A percentile compares a stretch with the other conserved stretches of the same genome.
Evolutionary conservation across 2,797 vertebrate genomes (phyloP).

Genomic region (Rhinella marina): DNA sequence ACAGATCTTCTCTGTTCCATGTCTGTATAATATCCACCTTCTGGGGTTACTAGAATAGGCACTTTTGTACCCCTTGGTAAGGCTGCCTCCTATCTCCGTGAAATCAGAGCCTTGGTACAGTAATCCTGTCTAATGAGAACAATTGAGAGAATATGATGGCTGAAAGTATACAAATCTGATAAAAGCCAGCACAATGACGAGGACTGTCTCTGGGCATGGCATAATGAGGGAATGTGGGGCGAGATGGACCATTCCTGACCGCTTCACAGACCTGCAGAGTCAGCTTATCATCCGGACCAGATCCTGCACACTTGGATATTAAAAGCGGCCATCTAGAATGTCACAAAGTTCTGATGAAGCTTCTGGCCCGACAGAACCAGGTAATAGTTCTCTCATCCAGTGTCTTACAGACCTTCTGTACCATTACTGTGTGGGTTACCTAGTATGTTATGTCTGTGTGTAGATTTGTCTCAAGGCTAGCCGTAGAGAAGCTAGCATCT

Average conservation of each 20-base stretch:
- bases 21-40: conserved; percentile 66
- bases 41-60: conserved; percentile 66
- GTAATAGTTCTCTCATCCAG: conserved; percentile 64
- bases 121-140: conserved; percentile 77
- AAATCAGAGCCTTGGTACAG: conserved; percentile 72
- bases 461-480: background rate
- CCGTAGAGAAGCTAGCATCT: background rate
- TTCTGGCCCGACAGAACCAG: conserved; percentile 70
- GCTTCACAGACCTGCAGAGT: conserved; percentile 46
- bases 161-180: conserved; percentile 65
- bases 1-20: conserved; percentile 66
- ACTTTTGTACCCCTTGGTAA: conserved; percentile 73
- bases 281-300: conserved; percentile 44
- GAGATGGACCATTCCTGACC: conserved; percentile 62
- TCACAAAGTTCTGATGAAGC: conserved; percentile 69
- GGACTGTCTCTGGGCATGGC: conserved; percentile 56
- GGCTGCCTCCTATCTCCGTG: conserved; percentile 69
- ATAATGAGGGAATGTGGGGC: conserved; percentile 45
- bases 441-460: background rate
- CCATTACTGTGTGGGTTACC: background rate
- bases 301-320: conserved; percentile 28
- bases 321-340: conserved; percentile 67
- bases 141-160: conserved; percentile 36
- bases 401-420: background rate
- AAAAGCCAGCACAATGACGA: conserved; percentile 57